Evolutionary conservation across 1,140 invertebrate genomes (phyloP).

Genomic region (Heliconius hewitsoni): DNA sequence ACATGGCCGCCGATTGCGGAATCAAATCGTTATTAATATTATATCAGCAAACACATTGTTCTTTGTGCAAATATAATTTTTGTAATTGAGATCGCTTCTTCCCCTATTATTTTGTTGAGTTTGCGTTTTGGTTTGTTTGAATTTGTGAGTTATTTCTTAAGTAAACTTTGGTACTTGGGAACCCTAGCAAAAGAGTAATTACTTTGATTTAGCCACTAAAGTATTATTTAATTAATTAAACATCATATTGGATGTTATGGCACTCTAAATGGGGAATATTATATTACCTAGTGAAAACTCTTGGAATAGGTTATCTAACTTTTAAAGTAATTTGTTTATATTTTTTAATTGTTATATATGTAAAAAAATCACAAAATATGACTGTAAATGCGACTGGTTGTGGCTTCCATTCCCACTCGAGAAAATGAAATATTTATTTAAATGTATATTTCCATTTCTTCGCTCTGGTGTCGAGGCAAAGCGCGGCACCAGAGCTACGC

Average conservation of each 20-base stretch:
- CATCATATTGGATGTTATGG: background rate
- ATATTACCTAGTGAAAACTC: no score
- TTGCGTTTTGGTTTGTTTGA: conserved; percentile 47
- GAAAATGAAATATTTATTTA: no score
- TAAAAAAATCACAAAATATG: no score
- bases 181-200: conserved; percentile 8
- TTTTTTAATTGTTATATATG: no score
- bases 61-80: conserved; percentile 73
- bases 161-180: conserved; percentile 38
- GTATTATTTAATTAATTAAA: conserved; percentile 12
- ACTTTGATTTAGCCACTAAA: conserved; percentile 12
- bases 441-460: no score
- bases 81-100: conserved; percentile 64
- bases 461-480: no score
- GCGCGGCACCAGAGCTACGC: no score
- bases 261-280: background rate
- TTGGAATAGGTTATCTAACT: no score
- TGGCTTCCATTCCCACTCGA: no score
- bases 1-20: conserved; percentile 70
- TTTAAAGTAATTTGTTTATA: no score
- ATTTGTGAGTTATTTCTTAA: conserved; percentile 51
- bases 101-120: conserved; percentile 59
- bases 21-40: conserved; percentile 76
- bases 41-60: conserved; percentile 70
- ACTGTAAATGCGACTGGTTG: no score